Conservation (phyloP, 2,888 invertebrate species). For the Apamea anceps region DNA sequence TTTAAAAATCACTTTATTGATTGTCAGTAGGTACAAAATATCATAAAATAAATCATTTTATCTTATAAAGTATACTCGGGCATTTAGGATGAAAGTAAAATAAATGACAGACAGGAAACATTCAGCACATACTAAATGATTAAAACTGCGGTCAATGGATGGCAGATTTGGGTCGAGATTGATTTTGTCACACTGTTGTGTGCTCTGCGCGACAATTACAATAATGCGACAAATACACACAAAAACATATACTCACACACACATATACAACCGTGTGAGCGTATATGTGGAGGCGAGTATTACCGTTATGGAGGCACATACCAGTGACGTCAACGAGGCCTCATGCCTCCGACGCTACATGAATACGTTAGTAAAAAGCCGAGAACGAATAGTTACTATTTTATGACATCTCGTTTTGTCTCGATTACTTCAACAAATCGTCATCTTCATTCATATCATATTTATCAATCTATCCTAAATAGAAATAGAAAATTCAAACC, state of each 20-base stretch:
- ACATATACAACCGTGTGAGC: constrained; percentile 67
- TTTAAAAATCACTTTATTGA: not conserved
- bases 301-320: constrained; percentile 90
- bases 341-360: constrained; percentile 85
- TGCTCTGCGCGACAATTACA: constrained; percentile 81
- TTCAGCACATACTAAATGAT: constrained; percentile 62
- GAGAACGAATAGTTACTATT: constrained; percentile 78
- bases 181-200: constrained; percentile 82
- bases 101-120: constrained; percentile 65
- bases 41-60: not conserved
- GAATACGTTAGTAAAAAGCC: constrained; percentile 85
- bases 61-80: not conserved
- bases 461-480: not conserved
- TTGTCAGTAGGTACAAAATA: not conserved
- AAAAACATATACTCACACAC: constrained; percentile 63
- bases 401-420: constrained; percentile 65
- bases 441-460: constrained; percentile 10
- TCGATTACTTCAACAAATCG: constrained; percentile 35
- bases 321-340: constrained; percentile 89
- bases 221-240: constrained; percentile 77
- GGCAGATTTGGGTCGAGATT: constrained; percentile 85
- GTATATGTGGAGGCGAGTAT: constrained; percentile 86
- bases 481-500: not conserved
- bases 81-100: constrained; percentile 11
- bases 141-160: constrained; percentile 65